Base-by-base conservation (phyloP, 2,888 invertebrate species). In the Chrysomela aeneicollis region DNA sequence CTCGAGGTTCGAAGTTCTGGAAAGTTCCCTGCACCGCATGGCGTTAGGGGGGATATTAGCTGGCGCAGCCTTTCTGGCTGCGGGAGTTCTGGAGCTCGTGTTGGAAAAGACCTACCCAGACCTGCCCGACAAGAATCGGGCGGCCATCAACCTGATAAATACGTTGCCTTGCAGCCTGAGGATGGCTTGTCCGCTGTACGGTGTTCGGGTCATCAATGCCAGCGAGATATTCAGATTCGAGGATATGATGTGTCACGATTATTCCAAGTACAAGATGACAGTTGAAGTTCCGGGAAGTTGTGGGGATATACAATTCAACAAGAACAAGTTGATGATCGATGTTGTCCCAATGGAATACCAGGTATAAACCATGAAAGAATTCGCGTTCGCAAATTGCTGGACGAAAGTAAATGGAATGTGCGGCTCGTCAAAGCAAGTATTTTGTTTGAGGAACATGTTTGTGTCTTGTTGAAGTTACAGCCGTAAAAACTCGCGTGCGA, bases 11-110 rank as follows among this genome's bases (percentile, higher is more conserved):
- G 76, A 80, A 46, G 51, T 84, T 17, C 73, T 86, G 54, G 80
- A 80, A 59, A 87, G 87, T 42, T 90, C 92, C 0, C 81, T 93
- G 50, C 88, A 91, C 73, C 88, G 91, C 71, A 94, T 94, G 91
- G 88, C 89, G 6, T 82, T 88, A 0, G 94, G 94, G 1, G 91
- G 92, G 51, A 76, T 90, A 63, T 78, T 92, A 5, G 89, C 90
- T 19, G 75, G 63, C 21, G 53, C 64, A 10, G 51, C 51, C 1
- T 57, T 52, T 58, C 50, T 75, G 10, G 64, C 66, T 35, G 82
- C 82, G 0, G 82, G 91, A 78, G 85, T 85, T 82, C 79, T 91
- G 59, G 89, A 91, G 82, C 86, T 89, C 66, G 82, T 78, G n/a
- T 60, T 82, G 18, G 80, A 85, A 79, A 77, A 77, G 60, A 83